Evolutionary conservation across 1,140 invertebrate species (phyloP).

Genomic region (Halyomorpha halys): DNA sequence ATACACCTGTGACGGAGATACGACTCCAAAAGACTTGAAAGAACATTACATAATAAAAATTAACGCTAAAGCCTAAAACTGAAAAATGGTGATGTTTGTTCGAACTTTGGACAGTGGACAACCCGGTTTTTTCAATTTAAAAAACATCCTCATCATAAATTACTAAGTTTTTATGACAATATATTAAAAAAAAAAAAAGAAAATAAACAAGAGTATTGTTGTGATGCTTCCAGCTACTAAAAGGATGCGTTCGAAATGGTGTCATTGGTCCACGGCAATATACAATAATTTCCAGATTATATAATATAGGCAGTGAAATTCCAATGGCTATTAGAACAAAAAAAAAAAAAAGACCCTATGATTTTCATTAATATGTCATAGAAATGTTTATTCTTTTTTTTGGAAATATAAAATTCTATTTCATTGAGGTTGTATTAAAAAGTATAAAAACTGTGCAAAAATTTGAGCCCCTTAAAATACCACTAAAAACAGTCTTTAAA

Average conservation of each 20-base stretch:
- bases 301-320: not conserved
- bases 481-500: slow-evolving; percentile 8
- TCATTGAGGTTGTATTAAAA: slow-evolving; percentile 13
- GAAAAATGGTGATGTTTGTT: slow-evolving; percentile 20
- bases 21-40: not conserved
- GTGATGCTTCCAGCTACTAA: slow-evolving; percentile 12
- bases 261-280: slow-evolving; percentile 15
- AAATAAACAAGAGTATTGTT: not conserved
- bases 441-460: slow-evolving; percentile 16
- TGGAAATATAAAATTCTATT: slow-evolving; percentile 12
- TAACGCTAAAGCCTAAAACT: slow-evolving; percentile 13
- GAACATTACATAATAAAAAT: slow-evolving; percentile 16
- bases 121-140: no score
- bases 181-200: no score
- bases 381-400: not conserved
- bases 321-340: not conserved
- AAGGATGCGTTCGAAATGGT: slow-evolving; percentile 9
- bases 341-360: not conserved
- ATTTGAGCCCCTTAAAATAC: slow-evolving; percentile 15
- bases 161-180: no score
- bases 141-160: no score
- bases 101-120: slow-evolving; percentile 3
- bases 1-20: slow-evolving; percentile 10
- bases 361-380: slow-evolving; percentile 5
- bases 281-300: not conserved